Base-by-base conservation (phyloP, 2,113 vertebrate genomes). In the Pachycephala philippinensis region DNA sequence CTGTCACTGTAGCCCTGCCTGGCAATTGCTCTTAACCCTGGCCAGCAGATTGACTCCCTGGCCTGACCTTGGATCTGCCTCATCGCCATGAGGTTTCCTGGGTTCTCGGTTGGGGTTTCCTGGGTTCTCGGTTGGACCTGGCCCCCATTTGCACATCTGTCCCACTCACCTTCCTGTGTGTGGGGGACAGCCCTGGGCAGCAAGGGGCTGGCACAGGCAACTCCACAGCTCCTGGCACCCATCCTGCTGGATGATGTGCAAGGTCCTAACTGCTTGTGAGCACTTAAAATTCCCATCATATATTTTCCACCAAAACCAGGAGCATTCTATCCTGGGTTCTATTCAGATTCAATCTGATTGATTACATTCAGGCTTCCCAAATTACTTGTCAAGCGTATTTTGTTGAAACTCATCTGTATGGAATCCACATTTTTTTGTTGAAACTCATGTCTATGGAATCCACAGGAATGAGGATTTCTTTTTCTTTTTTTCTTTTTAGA, bases 211-310 rank as follows among this genome's bases (percentile, higher is more conserved):
- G 31, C 37, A 6, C 27, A n/a, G 42, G 56, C 28, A 72, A 2
- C 28, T 28, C 21, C 1, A 0, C 50, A 35, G 33, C 70, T 94
- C 59, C 66, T 2, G 1, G 9, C 27, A n/a, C 28, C 39, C 15
- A 19, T 54, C 37, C 53, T 74, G 31, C 27, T 6, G 1, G 23
- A 23, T 52, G 50, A 66, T 1, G 1, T 19, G 44, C 26, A 50
- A 35, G 33, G 26, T 50, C 1, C 0, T 61, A 53, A 74, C 15
- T 0, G 0, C 45, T 53, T 47, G 31, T 70, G n/a, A 47, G 30
- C 42, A 9, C 37, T 28, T 87, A 1, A 65, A 78, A 19, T 50
- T 91, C 14, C 54, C 3, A 6, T 50, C 35, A 9, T 10, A 7
- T 37, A 50, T 89, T 88, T 79, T 57, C 26, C 52, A 78, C 31